phyloP scores from a whole-genome alignment of 2,797 vertebrate species.

The Podargus strigoides region DNA sequence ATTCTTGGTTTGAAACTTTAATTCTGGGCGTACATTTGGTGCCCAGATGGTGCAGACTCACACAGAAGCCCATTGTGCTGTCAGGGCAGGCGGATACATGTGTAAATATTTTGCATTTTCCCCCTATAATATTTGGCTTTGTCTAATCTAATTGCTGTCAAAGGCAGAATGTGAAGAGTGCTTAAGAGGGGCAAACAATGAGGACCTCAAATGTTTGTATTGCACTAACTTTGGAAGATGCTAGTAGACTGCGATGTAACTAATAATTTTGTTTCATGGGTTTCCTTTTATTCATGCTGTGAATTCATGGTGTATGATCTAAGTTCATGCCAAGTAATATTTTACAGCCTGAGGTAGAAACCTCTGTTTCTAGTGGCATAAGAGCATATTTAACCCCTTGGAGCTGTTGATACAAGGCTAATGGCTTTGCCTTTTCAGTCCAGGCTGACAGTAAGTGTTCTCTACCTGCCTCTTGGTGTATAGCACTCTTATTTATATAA shows the following conservation, averaged over 20 bases:
- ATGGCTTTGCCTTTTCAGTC: background rate
- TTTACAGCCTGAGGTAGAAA: background rate
- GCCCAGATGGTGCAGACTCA: slow-evolving; percentile 76
- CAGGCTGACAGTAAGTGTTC: background rate
- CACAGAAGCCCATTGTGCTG: slow-evolving; percentile 72
- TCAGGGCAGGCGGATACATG: slow-evolving; percentile 75
- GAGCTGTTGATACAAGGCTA: background rate
- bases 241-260: background rate
- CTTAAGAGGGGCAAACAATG: slow-evolving; percentile 58
- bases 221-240: slow-evolving; percentile 22
- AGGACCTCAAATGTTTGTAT: slow-evolving; percentile 30
- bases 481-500: background rate
- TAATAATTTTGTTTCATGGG: slow-evolving; percentile 38
- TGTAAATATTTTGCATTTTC: slow-evolving; percentile 78
- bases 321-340: background rate
- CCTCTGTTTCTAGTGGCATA: background rate
- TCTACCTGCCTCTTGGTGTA: background rate
- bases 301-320: background rate
- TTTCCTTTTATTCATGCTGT: slow-evolving; percentile 1
- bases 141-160: slow-evolving; percentile 76
- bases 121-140: slow-evolving; percentile 75
- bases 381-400: background rate
- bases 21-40: slow-evolving; percentile 68
- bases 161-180: slow-evolving; percentile 62
- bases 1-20: slow-evolving; percentile 63